Conservation (phyloP, 2,113 vertebrate species). For the Lepisosteus oculatus region DNA sequence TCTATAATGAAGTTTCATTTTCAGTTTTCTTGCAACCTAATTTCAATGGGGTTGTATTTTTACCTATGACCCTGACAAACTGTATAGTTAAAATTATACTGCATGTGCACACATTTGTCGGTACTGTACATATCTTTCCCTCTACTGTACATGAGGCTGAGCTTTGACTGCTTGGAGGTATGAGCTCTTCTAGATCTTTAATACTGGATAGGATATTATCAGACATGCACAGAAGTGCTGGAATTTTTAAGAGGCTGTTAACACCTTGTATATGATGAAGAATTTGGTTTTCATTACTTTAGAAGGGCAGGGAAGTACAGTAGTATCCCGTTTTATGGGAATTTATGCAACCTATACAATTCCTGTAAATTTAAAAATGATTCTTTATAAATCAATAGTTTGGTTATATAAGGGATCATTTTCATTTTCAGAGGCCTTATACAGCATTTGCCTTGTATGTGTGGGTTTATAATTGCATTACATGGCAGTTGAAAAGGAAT, state of each 20-base stretch:
- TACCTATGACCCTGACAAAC: too few relatives aligned
- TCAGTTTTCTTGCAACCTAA: too few relatives aligned
- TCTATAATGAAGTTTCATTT: too few relatives aligned
- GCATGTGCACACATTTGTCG: too few relatives aligned
- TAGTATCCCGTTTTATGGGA: too few relatives aligned
- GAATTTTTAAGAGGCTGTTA: slow-evolving; percentile 29
- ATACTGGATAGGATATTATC: background rate
- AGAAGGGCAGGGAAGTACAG: slow-evolving; percentile 47
- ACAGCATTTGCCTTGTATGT: too few relatives aligned
- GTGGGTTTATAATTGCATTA: too few relatives aligned
- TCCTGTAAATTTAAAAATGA: slow-evolving; percentile 44
- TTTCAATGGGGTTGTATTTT: too few relatives aligned
- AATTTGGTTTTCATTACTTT: slow-evolving; percentile 35
- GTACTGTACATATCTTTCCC: background rate
- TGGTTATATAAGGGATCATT: too few relatives aligned
- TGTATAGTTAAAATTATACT: too few relatives aligned
- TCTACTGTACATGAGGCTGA: background rate
- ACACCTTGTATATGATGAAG: slow-evolving; percentile 34
- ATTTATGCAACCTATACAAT: slow-evolving; percentile 31
- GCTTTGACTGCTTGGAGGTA: background rate
- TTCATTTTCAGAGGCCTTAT: too few relatives aligned
- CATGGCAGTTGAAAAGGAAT: too few relatives aligned
- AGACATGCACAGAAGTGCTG: background rate
- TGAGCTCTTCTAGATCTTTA: background rate
- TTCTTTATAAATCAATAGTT: slow-evolving; percentile 38